Percentiles rank a stretch among this genome's conserved stretches.
Evolutionary conservation across 1,140 invertebrate species (phyloP).

Genomic region (Polyergus mexicanus): DNA sequence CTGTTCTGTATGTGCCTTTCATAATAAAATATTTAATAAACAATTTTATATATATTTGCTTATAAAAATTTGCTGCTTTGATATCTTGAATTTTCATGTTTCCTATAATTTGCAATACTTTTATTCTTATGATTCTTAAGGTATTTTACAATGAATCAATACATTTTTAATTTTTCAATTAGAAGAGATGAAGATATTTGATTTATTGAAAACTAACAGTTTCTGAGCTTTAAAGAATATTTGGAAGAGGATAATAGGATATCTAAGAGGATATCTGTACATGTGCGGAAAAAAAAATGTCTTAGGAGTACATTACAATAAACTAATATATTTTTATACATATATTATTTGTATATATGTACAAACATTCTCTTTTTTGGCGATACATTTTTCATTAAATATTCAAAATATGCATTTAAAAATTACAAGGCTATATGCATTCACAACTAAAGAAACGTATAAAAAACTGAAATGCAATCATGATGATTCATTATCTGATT

Average conservation of each 20-base stretch:
- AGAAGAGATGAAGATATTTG: not conserved
- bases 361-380: slow-evolving; percentile 52
- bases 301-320: slow-evolving; percentile 45
- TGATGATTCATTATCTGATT: slow-evolving; percentile 31
- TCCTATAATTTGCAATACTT: not conserved
- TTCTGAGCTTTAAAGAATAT: not conserved
- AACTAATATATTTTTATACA: slow-evolving; percentile 58
- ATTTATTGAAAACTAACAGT: not conserved
- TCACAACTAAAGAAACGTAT: slow-evolving; percentile 61
- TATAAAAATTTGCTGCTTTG: slow-evolving; percentile 16
- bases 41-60: slow-evolving; percentile 24
- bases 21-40: slow-evolving; percentile 40
- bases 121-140: slow-evolving; percentile 7
- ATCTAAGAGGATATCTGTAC: too few relatives aligned
- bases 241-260: not conserved
- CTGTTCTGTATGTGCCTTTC: not conserved
- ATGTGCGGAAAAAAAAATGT: slow-evolving; percentile 30
- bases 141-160: not conserved
- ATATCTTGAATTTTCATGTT: not conserved
- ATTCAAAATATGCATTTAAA: slow-evolving; percentile 45
- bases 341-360: slow-evolving; percentile 62
- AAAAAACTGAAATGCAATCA: slow-evolving; percentile 60
- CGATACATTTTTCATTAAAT: slow-evolving; percentile 47
- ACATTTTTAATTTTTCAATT: not conserved
- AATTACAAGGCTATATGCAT: slow-evolving; percentile 16